Evolutionary conservation across 2,888 invertebrate species (phyloP).

Genomic region (Archips crataeganus): DNA sequence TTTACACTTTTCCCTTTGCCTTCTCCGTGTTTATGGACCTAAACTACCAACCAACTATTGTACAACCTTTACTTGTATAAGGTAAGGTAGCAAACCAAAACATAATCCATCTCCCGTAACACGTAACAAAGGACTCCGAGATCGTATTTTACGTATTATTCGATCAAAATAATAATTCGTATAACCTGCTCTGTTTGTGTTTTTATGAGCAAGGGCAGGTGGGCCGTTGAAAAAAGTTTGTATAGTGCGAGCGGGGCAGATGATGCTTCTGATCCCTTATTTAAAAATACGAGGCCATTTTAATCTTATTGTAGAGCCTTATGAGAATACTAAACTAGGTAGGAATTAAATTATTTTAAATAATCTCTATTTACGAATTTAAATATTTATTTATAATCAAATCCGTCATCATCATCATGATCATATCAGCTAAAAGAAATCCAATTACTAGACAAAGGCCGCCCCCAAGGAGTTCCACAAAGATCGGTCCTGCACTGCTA

Average conservation of each 20-base stretch:
- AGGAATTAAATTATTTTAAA: too few relatives aligned
- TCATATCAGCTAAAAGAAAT: too few relatives aligned
- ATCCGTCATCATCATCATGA: too few relatives aligned
- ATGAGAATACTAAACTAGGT: too few relatives aligned
- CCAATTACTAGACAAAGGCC: too few relatives aligned
- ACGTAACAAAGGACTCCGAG: constrained; percentile 28
- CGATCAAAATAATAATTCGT: constrained; percentile 50
- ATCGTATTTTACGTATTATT: constrained; percentile 33
- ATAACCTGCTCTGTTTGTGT: constrained; percentile 53
- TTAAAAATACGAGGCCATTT: constrained; percentile 8
- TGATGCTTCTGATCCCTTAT: constrained; percentile 28
- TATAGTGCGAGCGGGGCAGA: constrained; percentile 56
- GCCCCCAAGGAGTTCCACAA: too few relatives aligned
- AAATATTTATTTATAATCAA: too few relatives aligned
- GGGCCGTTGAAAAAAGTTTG: constrained; percentile 58
- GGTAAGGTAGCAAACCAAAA: constrained; percentile 34
- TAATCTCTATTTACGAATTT: too few relatives aligned
- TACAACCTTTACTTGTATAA: background rate
- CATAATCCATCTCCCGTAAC: constrained; percentile 35
- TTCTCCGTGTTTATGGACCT: too few relatives aligned
- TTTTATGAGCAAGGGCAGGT: constrained; percentile 66
- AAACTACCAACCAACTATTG: background rate
- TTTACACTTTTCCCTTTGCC: too few relatives aligned
- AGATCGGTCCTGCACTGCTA: too few relatives aligned
- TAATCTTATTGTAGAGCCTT: background rate